Evolutionary conservation across 2,113 vertebrate genomes (phyloP).

Genomic region (Chaenogobius annularis): DNA sequence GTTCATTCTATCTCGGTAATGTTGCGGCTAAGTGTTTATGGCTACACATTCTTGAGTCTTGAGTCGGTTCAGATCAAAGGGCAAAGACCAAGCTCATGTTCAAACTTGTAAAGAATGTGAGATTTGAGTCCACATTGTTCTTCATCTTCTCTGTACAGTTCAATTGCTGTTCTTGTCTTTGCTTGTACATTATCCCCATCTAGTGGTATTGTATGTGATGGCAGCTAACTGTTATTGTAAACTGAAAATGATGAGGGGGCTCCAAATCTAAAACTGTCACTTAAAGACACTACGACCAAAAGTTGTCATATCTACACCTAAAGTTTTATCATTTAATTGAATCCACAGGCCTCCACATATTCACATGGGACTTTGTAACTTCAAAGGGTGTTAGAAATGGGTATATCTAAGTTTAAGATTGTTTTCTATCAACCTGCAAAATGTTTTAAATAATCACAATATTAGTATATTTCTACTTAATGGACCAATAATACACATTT

Average conservation of each 20-base stretch:
- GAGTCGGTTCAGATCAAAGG: slow-evolving; percentile 15
- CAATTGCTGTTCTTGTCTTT: background rate
- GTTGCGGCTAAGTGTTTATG: slow-evolving; percentile 24
- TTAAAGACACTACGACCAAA: background rate
- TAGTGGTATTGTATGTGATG: slow-evolving; percentile 46
- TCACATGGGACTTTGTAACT: no score
- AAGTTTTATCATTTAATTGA: no score
- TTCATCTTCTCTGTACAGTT: background rate
- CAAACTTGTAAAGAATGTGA: slow-evolving; percentile 25
- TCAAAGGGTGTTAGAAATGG: no score
- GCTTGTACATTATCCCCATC: slow-evolving; percentile 55
- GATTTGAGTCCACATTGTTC: slow-evolving; percentile 8
- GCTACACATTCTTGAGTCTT: slow-evolving; percentile 7
- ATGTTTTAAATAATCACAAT: no score
- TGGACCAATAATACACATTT: no score
- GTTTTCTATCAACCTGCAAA: no score
- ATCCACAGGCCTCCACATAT: no score
- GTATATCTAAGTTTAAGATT: no score
- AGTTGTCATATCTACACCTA: no score
- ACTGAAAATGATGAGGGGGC: no score
- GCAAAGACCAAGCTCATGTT: slow-evolving; percentile 30
- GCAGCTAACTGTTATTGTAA: background rate
- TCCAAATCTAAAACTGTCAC: background rate
- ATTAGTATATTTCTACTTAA: no score
- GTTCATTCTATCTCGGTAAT: slow-evolving; percentile 4